These are phyloP conservation scores for Spongilla lacustris DNA, from an alignment of 37 sponge, comb jelly and placozoan species.

Conservation along the genomic window DNA sequence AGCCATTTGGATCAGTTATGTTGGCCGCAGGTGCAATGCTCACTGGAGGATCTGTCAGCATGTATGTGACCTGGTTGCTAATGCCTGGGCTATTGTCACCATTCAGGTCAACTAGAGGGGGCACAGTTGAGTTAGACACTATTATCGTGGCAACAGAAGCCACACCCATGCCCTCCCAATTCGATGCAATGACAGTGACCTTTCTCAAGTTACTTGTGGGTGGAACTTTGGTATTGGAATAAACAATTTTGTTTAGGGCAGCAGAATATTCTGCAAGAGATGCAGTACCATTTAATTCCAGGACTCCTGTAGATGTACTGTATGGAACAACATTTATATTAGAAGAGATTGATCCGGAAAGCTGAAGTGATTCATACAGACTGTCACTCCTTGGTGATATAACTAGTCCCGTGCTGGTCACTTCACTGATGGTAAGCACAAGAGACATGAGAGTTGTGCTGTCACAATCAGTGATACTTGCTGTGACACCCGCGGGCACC, in stretches of 20 bases:
- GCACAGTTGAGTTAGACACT: not conserved
- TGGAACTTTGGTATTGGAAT: slow-evolving; percentile 24
- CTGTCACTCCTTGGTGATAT: slow-evolving; percentile 41
- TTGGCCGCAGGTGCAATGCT: slow-evolving; percentile 27
- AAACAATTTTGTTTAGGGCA: slow-evolving; percentile 31
- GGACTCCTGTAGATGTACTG: slow-evolving; percentile 21
- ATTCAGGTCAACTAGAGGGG: slow-evolving; percentile 59
- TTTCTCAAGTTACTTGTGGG: slow-evolving; percentile 39
- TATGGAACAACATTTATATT: not conserved
- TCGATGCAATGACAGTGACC: slow-evolving; percentile 26
- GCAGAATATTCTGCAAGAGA: slow-evolving; percentile 37
- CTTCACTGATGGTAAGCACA: slow-evolving; percentile 37
- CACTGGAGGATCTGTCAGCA: slow-evolving; percentile 30
- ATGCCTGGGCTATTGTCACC: slow-evolving; percentile 12
- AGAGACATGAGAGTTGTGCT: slow-evolving; percentile 26
- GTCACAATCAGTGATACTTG: slow-evolving; percentile 62
- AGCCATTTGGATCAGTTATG: slow-evolving; percentile 42
- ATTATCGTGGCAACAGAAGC: slow-evolving; percentile 25
- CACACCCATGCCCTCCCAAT: slow-evolving; percentile 8
- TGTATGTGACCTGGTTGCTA: slow-evolving; percentile 9
- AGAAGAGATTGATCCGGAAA: not conserved
- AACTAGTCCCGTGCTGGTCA: not conserved
- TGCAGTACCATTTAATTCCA: slow-evolving; percentile 32
- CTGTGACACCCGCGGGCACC: slow-evolving; percentile 18
- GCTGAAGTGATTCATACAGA: slow-evolving; percentile 5